Conservation (phyloP, 2,888 invertebrate species). For the Muscina levida region DNA sequence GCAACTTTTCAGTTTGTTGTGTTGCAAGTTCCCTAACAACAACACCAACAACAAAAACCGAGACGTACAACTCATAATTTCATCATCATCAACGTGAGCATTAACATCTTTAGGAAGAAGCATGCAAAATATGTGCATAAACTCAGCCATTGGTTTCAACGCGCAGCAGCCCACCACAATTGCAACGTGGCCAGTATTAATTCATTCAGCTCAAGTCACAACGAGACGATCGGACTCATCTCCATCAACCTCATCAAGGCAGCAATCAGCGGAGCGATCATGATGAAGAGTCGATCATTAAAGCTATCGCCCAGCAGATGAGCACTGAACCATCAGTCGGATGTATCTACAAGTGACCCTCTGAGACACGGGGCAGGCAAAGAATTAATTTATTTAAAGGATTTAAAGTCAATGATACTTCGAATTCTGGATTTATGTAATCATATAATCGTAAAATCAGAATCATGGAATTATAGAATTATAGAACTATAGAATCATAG, state of each 20-base stretch:
- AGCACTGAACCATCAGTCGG: not conserved
- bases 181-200: conserved; percentile 25
- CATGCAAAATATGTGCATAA: conserved; percentile 1
- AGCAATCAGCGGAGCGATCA: conserved; percentile 23
- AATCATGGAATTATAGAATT: too few species aligned
- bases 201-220: conserved; percentile 32
- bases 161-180: conserved; percentile 1
- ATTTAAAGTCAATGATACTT: too few species aligned
- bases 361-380: not conserved
- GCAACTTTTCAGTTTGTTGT: too few species aligned
- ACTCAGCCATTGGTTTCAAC: not conserved
- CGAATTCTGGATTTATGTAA: too few species aligned
- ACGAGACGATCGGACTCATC: conserved; percentile 19
- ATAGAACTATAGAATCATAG: too few species aligned
- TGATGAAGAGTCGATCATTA: not conserved
- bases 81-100: conserved; percentile 29
- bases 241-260: not conserved
- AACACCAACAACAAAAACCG: not conserved
- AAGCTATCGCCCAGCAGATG: not conserved
- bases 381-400: too few species aligned
- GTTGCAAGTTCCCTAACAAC: too few species aligned
- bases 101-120: not conserved
- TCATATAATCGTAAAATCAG: too few species aligned
- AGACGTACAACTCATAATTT: conserved; percentile 1
- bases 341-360: not conserved